Evolutionary conservation across 2,888 invertebrate species (phyloP).

Genomic region (Dasypogon diadema): DNA sequence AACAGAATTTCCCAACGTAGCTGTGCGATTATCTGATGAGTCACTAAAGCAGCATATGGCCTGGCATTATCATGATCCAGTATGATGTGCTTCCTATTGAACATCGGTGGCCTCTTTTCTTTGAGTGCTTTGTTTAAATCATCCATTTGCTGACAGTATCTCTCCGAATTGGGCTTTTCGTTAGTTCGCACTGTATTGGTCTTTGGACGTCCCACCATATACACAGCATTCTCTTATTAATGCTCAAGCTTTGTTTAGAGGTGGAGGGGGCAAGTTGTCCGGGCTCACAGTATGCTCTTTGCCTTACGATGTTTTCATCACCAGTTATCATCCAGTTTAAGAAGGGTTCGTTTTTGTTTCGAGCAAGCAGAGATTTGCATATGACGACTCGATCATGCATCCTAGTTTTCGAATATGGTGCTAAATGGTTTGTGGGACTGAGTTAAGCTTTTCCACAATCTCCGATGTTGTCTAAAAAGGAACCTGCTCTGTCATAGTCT

Average conservation of each 20-base stretch:
- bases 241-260: background rate
- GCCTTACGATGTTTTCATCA: background rate
- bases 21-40: background rate
- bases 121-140: background rate
- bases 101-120: background rate
- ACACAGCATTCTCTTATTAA: background rate
- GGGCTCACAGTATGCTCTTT: too few species aligned
- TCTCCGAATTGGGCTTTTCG: background rate
- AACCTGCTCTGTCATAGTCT: background rate
- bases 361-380: background rate
- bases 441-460: background rate
- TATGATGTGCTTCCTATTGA: background rate
- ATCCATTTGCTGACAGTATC: background rate
- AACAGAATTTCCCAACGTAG: background rate
- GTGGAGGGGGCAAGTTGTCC: background rate
- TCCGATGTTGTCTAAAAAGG: background rate
- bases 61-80: too few species aligned
- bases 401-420: slow-evolving; percentile 1
- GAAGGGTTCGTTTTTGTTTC: slow-evolving; percentile 4
- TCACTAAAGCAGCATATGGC: too few species aligned
- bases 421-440: background rate
- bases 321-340: slow-evolving; percentile 1
- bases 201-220: background rate
- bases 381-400: background rate
- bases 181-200: background rate